These are phyloP conservation scores for Saiga tatarica DNA, from an alignment of 2,113 vertebrate genomes.

Conservation along the genomic window DNA sequence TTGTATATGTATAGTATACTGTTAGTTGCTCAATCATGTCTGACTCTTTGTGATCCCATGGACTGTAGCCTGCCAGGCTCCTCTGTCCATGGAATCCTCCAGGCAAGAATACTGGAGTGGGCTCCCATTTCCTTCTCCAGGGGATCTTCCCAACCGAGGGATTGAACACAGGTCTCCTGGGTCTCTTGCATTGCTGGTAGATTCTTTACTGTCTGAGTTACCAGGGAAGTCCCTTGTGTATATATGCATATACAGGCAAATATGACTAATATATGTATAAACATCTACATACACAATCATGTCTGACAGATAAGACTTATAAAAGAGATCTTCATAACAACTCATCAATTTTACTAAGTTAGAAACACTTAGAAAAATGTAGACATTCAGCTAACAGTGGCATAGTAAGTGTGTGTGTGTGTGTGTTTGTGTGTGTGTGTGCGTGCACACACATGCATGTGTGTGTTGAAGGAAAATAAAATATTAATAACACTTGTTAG, in stretches of 20 bases:
- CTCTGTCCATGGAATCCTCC: not conserved
- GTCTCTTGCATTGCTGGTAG: not conserved
- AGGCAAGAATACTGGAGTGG: not conserved
- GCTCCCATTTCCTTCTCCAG: not conserved
- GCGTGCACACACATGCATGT: not conserved
- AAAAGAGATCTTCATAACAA: not conserved
- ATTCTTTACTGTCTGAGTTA: not conserved
- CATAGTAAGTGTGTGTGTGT: not conserved
- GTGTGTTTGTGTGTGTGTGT: not conserved
- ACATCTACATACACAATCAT: not conserved
- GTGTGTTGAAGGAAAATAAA: not conserved
- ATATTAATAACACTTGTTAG: not conserved
- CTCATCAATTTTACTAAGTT: constrained; percentile 28
- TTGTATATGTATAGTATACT: not conserved
- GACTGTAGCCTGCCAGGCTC: not conserved
- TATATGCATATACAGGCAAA: not conserved
- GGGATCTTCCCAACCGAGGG: not conserved
- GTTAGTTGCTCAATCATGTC: not conserved
- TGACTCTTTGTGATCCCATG: not conserved
- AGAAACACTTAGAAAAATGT: not conserved
- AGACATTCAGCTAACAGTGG: constrained; percentile 13
- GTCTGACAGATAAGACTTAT: constrained; percentile 27
- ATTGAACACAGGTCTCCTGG: not conserved
- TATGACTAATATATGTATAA: not conserved
- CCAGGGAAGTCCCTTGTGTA: not conserved